These are phyloP conservation scores for Chiridota heheva DNA, from an alignment of 35 echinoderm and acorn worm genomes.

Conservation along the genomic window DNA sequence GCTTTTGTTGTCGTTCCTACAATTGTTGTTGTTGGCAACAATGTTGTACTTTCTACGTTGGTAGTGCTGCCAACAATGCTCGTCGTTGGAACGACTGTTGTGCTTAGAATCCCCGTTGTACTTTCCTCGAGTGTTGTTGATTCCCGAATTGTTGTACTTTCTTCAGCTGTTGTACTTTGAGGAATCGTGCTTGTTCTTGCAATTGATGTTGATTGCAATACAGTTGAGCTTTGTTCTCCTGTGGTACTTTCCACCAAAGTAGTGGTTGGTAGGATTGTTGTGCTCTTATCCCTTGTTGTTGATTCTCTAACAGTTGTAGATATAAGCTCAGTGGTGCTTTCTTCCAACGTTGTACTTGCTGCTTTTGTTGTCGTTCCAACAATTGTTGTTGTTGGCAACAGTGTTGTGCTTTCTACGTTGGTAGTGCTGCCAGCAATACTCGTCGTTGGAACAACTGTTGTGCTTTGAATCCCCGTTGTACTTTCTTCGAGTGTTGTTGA, in stretches of 20 bases:
- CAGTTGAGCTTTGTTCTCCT: not conserved
- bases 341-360: not conserved
- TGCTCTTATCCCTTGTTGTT: too few relatives aligned
- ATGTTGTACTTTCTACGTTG: not conserved
- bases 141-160: not conserved
- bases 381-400: not conserved
- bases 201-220: not conserved
- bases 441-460: too few relatives aligned
- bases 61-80: not conserved
- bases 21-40: too few relatives aligned
- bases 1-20: not conserved
- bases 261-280: not conserved
- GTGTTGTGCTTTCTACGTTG: not conserved
- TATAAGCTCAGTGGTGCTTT: not conserved
- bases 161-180: not conserved
- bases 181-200: too few relatives aligned
- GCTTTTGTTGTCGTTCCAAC: not conserved
- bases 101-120: not conserved
- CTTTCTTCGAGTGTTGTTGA: too few relatives aligned
- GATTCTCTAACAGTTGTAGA: not conserved
- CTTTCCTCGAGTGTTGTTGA: not conserved
- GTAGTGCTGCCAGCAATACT: not conserved
- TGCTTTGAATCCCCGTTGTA: too few relatives aligned
- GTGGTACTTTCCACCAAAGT: not conserved
- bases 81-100: slow-evolving; percentile 6